These are phyloP conservation scores for Typhlichthys eigenmanni DNA, from an alignment of 2,797 vertebrate genomes.

Conservation along the genomic window DNA sequence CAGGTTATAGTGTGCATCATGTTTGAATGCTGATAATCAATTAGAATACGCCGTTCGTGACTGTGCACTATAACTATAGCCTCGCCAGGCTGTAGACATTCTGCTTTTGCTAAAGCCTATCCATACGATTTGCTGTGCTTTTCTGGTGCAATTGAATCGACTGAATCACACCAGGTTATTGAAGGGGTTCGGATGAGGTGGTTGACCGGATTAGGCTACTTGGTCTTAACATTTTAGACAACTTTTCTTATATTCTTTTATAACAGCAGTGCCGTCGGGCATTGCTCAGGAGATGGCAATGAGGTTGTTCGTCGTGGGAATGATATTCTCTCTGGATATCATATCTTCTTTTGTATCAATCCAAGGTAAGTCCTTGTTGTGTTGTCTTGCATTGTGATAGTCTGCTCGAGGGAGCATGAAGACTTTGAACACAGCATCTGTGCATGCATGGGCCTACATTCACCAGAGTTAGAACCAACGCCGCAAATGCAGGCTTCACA, in stretches of 20 bases:
- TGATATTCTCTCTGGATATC: constrained; percentile 71
- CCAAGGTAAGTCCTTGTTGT: constrained; percentile 74
- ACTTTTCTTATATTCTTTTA: constrained; percentile 67
- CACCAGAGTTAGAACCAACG: constrained; percentile 41
- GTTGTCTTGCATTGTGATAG: constrained; percentile 57
- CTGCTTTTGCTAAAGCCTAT: constrained; percentile 37
- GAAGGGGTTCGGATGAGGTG: constrained; percentile 77
- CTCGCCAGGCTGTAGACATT: constrained; percentile 58
- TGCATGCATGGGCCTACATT: constrained; percentile 51
- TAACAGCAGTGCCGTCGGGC: constrained; percentile 69
- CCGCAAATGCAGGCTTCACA: constrained; percentile 16
- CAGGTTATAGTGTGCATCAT: constrained; percentile 63
- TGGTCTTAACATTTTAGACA: constrained; percentile 60
- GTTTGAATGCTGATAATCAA: constrained; percentile 68
- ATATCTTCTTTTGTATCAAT: constrained; percentile 62
- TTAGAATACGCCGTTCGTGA: constrained; percentile 62
- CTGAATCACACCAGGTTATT: constrained; percentile 60
- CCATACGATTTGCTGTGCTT: constrained; percentile 51
- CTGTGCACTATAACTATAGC: constrained; percentile 59
- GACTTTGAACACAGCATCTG: constrained; percentile 62
- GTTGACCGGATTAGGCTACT: constrained; percentile 49
- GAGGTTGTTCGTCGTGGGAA: constrained; percentile 76
- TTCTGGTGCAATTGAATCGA: constrained; percentile 61
- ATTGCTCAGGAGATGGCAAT: constrained; percentile 77
- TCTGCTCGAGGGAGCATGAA: constrained; percentile 33